A percentile compares a stretch with the other conserved stretches of the same genome.
Conservation (phyloP, 2,797 vertebrate genomes). For the Muraenolepis orangiensis region DNA sequence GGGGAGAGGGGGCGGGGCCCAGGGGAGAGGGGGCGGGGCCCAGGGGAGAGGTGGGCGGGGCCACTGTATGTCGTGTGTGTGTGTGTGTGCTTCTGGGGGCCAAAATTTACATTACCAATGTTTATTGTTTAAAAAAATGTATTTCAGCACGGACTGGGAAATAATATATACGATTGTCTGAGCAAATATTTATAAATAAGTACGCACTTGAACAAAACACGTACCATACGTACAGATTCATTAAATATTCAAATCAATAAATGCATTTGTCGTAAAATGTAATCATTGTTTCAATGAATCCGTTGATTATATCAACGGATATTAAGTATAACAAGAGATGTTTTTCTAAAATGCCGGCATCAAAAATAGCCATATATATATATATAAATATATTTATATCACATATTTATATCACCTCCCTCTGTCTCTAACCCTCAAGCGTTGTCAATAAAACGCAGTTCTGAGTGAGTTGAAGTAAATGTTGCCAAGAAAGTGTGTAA, state of each 20-base stretch:
- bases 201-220: background rate
- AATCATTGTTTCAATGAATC: background rate
- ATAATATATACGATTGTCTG: background rate
- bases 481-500: slow-evolving; percentile 8
- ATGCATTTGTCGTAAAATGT: background rate
- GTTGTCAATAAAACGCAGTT: slow-evolving; percentile 63
- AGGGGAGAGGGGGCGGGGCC: slow-evolving; percentile 32
- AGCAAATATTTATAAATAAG: background rate
- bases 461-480: slow-evolving; percentile 52
- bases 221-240: background rate
- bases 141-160: background rate
- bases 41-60: slow-evolving; percentile 46
- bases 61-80: slow-evolving; percentile 58
- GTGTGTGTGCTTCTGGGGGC: background rate
- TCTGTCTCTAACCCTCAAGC: background rate
- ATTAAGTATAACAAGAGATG: too few relatives aligned
- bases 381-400: background rate
- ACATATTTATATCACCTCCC: background rate
- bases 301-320: too few relatives aligned
- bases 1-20: slow-evolving; percentile 6
- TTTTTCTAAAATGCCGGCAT: background rate
- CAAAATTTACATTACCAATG: background rate
- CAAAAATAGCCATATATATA: background rate
- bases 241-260: background rate
- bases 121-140: background rate